Percentiles rank a stretch among this genome's conserved stretches.
Evolutionary conservation across 2,888 invertebrate species (phyloP).

Genomic region (Bruchidius siliquastri): DNA sequence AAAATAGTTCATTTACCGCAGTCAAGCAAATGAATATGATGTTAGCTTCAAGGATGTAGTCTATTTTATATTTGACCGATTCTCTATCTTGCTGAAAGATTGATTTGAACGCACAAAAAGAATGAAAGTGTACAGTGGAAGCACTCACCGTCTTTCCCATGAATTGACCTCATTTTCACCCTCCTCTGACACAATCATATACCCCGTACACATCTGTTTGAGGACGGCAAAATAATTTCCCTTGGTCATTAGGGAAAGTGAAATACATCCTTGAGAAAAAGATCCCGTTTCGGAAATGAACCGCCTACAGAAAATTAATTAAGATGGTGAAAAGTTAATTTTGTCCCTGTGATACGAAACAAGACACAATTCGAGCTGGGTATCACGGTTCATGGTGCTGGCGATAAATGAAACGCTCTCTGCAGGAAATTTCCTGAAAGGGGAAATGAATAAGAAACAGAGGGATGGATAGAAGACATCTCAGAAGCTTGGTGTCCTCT

Average conservation of each 20-base stretch:
- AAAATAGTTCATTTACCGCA: no score
- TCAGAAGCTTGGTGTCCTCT: no score
- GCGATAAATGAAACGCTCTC: no score
- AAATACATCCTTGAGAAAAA: background rate
- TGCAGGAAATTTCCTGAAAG: no score
- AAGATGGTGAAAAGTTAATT: background rate
- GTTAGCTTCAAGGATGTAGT: no score
- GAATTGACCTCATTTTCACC: background rate
- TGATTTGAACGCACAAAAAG: background rate
- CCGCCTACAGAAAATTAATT: background rate
- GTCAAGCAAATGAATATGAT: no score
- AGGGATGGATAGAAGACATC: no score
- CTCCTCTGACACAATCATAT: background rate
- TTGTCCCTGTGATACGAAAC: background rate
- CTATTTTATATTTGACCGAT: no score
- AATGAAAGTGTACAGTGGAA: background rate
- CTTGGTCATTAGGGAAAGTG: background rate
- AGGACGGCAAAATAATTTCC: background rate
- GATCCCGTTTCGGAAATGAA: background rate
- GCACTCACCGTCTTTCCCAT: background rate
- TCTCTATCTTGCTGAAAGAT: no score
- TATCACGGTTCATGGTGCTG: no score
- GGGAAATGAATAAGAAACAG: no score
- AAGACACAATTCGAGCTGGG: background rate
- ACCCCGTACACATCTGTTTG: background rate